Evolutionary conservation across 2,797 vertebrate genomes (phyloP), one percentile per base, ranked within the genome.

Genomic region (Philypnodon macrostomus): DNA sequence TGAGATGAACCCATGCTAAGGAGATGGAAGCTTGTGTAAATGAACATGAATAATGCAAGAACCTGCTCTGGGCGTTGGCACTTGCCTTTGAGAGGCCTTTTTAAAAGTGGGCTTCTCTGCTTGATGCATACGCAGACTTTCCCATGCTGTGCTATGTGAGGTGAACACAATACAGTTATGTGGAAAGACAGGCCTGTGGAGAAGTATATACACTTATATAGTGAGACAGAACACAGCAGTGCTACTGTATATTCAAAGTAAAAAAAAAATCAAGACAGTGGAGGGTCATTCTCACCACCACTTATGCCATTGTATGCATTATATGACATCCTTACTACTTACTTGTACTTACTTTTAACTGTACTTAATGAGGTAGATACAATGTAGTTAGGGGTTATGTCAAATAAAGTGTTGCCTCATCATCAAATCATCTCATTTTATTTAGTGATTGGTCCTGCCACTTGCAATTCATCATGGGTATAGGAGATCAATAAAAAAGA

Each of bases 31-130:
- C 33, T 53, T 79, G 66, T 71, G 63, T 74, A 76, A 80, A 79
- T 83, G 54, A 70, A 76, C 38, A 73, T 83, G 66, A 80, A 81
- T 83, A 75, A 73, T 80, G 57, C 63, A 86, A 58, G 7, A 6
- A 1, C 1, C 29, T 58, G 48, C 70, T 75, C 49, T 58, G 61
- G 66, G 62, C 9, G 26, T 59, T 70, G 53, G 58, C 72, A 73
- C 64, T 64, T 75, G 62, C 50, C 42, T 75, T 73, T 67, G 63
- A 72, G 66, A 63, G 53, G 53, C 58, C 44, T 52, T 35, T 70
- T 70, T 70, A 56, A 58, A 72, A 71, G 59, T 48, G 47, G 48
- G 48, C 42, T 33, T 68, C 53, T 63, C 60, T 15, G 32, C 60
- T 71, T 66, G 49, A 73, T n/a, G 52, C 60, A 13, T 42, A 30